These are phyloP conservation scores for Suillia variegata DNA, from an alignment of 2,888 invertebrate species.

Conservation along the genomic window DNA sequence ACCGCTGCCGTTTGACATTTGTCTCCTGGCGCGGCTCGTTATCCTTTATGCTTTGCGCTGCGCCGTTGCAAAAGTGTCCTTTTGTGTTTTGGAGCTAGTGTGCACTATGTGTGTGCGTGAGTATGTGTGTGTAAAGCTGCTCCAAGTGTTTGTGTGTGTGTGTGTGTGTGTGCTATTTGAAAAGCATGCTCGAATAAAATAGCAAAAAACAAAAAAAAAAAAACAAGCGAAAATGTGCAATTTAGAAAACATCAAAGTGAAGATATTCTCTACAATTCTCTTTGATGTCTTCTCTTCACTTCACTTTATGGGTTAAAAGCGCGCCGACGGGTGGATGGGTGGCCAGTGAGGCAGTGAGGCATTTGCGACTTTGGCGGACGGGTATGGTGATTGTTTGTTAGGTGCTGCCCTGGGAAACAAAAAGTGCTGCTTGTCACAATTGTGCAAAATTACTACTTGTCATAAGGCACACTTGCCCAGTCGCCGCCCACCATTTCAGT, in stretches of 20 bases:
- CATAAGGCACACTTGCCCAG: no score
- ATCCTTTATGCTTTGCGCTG: background rate
- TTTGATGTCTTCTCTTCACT: no score
- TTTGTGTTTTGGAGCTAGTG: constrained; percentile 1
- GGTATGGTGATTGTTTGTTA: no score
- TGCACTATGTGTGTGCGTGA: background rate
- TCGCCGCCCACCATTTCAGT: no score
- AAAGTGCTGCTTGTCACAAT: no score
- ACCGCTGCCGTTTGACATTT: background rate
- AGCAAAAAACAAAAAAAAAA: no score
- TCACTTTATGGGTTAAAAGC: no score
- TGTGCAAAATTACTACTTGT: no score
- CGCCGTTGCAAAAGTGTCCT: background rate
- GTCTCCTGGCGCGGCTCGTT: constrained; percentile 3
- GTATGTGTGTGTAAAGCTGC: background rate
- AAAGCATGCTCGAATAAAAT: no score
- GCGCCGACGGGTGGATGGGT: background rate
- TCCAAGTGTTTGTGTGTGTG: constrained; percentile 31
- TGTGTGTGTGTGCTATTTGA: no score
- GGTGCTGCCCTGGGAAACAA: no score
- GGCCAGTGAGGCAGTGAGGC: background rate
- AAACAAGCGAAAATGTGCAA: constrained; percentile 5
- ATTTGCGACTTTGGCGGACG: no score
- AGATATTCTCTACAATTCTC: background rate
- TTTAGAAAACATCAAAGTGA: constrained; percentile 41